phyloP scores from a whole-genome alignment of 1,140 invertebrate genomes.

The Polyergus mexicanus region DNA sequence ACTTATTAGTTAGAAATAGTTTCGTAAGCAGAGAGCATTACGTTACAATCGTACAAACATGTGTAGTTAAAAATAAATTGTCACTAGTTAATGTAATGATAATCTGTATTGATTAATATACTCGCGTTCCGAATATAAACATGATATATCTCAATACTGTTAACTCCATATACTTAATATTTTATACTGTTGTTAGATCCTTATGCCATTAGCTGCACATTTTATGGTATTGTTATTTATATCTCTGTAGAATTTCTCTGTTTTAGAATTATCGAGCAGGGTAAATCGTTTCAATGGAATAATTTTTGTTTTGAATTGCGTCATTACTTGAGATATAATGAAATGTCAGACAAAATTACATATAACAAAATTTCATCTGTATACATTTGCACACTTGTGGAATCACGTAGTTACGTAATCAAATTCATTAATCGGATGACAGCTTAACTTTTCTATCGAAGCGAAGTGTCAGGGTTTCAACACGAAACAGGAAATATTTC shows the following conservation, averaged over 20 bases:
- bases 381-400: constrained; percentile 1
- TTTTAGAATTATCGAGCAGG: not conserved
- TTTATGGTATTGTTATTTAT: constrained; percentile 28
- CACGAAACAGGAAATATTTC: too few species aligned
- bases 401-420: not conserved
- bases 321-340: constrained; percentile 5
- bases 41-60: not conserved
- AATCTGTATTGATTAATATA: constrained; percentile 10
- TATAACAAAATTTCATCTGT: not conserved
- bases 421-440: not conserved
- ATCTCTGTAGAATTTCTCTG: not conserved
- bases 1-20: not conserved
- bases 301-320: constrained; percentile 20
- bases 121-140: constrained; percentile 6
- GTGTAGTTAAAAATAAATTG: constrained; percentile 17
- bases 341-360: constrained; percentile 8
- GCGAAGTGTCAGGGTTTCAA: not conserved
- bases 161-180: not conserved
- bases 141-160: not conserved
- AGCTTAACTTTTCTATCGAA: not conserved
- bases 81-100: not conserved
- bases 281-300: not conserved
- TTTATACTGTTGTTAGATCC: not conserved
- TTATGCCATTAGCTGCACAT: not conserved
- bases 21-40: not conserved